Conservation (phyloP, 1,140 invertebrate genomes). For the Megalonaias nervosa region DNA sequence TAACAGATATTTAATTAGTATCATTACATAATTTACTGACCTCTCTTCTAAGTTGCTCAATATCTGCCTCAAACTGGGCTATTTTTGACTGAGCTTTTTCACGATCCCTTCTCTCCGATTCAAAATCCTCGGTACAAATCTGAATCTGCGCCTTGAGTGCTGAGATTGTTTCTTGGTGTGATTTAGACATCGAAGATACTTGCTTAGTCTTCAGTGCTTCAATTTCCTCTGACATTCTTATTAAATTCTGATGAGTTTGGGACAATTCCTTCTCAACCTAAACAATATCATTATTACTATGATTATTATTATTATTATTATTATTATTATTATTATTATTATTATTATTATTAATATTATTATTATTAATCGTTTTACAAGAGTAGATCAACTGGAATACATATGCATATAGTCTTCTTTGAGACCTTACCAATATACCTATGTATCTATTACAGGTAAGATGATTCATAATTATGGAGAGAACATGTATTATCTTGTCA, state of each 20-base stretch:
- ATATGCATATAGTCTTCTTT: not conserved
- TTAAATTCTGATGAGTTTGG: conserved; percentile 21
- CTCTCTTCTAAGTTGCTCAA: conserved; percentile 42
- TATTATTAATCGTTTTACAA: not conserved
- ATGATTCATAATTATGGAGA: not conserved
- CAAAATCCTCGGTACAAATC: conserved; percentile 67
- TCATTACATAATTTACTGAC: conserved; percentile 10
- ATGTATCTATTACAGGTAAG: no score
- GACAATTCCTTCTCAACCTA: conserved; percentile 29
- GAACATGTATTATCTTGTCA: no score
- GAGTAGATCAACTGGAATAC: not conserved
- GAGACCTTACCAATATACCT: not conserved
- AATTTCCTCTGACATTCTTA: conserved; percentile 27
- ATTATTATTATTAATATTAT: not conserved
- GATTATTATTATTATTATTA: no score
- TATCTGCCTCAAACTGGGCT: conserved; percentile 38
- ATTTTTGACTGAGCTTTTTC: conserved; percentile 53
- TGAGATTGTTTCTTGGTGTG: conserved; percentile 47
- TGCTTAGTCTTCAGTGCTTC: conserved; percentile 21
- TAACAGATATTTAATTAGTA: no score
- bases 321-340: no score
- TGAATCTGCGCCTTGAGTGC: conserved; percentile 66
- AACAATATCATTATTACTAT: not conserved
- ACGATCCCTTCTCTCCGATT: conserved; percentile 61
- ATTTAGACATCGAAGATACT: not conserved